phyloP scores from a whole-genome alignment of 2,113 vertebrate genomes.

The Lontra canadensis region DNA sequence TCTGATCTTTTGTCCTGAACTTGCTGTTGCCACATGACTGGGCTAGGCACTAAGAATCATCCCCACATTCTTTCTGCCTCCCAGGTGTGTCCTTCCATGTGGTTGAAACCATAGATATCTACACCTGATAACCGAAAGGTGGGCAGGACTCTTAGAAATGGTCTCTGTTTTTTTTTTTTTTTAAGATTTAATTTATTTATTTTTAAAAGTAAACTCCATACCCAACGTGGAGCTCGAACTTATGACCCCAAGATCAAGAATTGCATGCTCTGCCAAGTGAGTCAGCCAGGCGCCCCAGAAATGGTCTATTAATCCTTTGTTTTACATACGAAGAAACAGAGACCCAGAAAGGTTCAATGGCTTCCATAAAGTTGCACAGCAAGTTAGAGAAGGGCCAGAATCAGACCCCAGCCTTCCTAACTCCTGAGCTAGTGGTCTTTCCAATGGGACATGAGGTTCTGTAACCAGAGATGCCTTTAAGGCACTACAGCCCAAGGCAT shows the following conservation, averaged over 20 bases:
- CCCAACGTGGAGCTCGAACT: not conserved
- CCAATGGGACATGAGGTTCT: not conserved
- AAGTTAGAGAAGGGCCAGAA: slow-evolving; percentile 11
- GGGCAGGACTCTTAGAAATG: not conserved
- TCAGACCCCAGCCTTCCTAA: not conserved
- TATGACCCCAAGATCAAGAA: not conserved
- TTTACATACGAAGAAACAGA: slow-evolving; percentile 6
- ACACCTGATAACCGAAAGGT: slow-evolving; percentile 21
- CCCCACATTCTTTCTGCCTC: not conserved
- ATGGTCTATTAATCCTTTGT: not conserved
- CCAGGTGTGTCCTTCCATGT: not conserved
- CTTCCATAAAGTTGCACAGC: slow-evolving; percentile 8
- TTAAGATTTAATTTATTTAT: not conserved
- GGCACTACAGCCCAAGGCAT: not conserved
- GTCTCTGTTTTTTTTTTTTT: not conserved
- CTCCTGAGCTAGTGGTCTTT: not conserved
- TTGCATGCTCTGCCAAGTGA: not conserved
- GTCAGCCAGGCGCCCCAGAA: not conserved
- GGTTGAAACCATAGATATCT: not conserved
- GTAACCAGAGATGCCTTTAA: not conserved
- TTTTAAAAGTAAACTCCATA: not conserved
- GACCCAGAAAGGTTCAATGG: not conserved
- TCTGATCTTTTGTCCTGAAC: slow-evolving; percentile 24
- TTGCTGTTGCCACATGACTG: not conserved
- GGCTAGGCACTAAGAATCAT: not conserved